Conservation (phyloP, 2,113 vertebrate genomes). For the Melanotaenia duboulayi region DNA sequence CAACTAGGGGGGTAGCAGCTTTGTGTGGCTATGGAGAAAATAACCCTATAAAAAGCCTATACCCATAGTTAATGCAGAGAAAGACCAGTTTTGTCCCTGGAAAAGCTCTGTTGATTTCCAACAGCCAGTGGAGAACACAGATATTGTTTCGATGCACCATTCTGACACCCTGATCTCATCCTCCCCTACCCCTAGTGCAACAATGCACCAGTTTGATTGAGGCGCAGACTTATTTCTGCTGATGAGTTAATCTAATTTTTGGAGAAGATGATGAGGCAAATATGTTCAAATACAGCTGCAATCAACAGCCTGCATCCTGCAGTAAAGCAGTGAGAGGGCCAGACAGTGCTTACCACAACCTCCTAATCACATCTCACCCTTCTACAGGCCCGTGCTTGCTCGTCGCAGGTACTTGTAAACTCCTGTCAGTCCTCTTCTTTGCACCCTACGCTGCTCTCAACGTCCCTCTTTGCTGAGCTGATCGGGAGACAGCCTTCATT, state of each 20-base stretch:
- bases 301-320: constrained; percentile 74
- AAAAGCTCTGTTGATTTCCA: constrained; percentile 75
- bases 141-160: constrained; percentile 38
- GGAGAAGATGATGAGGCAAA: constrained; percentile 62
- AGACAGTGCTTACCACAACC: constrained; percentile 82
- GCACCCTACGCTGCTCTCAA: constrained; percentile 88
- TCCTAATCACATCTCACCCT: constrained; percentile 82
- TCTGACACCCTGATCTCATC: constrained; percentile 50
- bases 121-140: constrained; percentile 67
- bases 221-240: constrained; percentile 28
- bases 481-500: constrained; percentile 83
- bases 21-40: constrained; percentile 81
- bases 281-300: constrained; percentile 60
- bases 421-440: constrained; percentile 87
- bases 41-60: constrained; percentile 82
- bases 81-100: constrained; percentile 80
- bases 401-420: constrained; percentile 89
- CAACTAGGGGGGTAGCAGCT: constrained; percentile 82
- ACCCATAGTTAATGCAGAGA: constrained; percentile 79
- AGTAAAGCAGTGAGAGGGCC: constrained; percentile 68
- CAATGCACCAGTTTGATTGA: constrained; percentile 11
- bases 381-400: constrained; percentile 86
- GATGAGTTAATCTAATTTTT: constrained; percentile 35
- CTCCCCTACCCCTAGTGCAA: constrained; percentile 62
- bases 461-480: constrained; percentile 82